Evolutionary conservation across 2,888 invertebrate genomes (phyloP).

Genomic region (Cantharis rufa): DNA sequence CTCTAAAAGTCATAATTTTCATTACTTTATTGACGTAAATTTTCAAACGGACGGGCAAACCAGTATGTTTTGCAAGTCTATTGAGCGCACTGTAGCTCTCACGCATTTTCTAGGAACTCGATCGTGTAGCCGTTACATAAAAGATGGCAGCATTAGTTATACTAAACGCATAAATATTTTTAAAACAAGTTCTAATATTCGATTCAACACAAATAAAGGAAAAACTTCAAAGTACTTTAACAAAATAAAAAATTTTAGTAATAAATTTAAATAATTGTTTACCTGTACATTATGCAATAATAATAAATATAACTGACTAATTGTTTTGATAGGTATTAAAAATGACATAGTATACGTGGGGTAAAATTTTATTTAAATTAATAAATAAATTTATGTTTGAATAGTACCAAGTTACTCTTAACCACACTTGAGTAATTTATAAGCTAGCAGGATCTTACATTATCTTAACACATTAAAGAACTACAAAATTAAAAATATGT

Average conservation of each 20-base stretch:
- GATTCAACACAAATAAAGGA: background rate
- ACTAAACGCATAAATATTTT: background rate
- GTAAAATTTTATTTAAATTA: background rate
- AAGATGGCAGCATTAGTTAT: slow-evolving; percentile 3
- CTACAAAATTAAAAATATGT: background rate
- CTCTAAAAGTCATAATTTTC: background rate
- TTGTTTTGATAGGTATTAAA: background rate
- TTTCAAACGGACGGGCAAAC: background rate
- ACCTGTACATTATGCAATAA: background rate
- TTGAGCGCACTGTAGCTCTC: background rate
- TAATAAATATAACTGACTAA: background rate
- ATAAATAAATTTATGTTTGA: background rate
- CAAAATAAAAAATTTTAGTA: background rate
- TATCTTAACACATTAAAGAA: background rate
- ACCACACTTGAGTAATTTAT: background rate
- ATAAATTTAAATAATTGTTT: background rate
- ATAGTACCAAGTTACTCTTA: background rate
- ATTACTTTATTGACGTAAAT: too few relatives aligned
- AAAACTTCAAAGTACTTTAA: background rate
- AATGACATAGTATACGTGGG: background rate
- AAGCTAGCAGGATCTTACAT: background rate
- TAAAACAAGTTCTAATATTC: background rate
- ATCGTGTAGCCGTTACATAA: background rate
- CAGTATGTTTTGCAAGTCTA: background rate
- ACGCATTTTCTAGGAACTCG: background rate